These are phyloP conservation scores for Nettapus auritus DNA, from an alignment of 2,113 vertebrate species.

Conservation along the genomic window DNA sequence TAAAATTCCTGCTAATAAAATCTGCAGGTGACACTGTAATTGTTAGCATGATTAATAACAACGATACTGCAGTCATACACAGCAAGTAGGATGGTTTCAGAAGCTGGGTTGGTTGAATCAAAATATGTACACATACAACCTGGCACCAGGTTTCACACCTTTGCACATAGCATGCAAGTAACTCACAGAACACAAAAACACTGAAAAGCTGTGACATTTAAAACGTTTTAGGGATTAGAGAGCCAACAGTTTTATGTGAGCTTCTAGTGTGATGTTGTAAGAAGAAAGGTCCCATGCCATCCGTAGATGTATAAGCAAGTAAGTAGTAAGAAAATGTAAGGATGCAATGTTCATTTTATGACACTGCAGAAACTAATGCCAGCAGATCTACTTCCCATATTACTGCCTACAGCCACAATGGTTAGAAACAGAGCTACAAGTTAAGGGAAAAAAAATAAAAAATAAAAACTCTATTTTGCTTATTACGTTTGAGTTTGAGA, in stretches of 20 bases:
- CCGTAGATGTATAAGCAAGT: neutral
- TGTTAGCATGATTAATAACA: slow-evolving; percentile 5
- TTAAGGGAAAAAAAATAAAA: neutral
- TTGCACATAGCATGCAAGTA: neutral
- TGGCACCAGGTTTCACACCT: neutral
- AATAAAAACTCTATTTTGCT: neutral
- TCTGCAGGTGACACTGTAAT: slow-evolving; percentile 20
- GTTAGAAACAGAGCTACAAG: neutral
- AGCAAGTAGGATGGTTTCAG: neutral
- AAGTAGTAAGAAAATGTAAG: neutral
- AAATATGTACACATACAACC: neutral
- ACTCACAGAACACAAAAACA: neutral
- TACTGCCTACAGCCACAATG: neutral
- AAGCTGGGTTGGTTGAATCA: neutral
- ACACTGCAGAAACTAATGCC: neutral
- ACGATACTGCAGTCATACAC: neutral
- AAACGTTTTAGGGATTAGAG: slow-evolving; percentile 8
- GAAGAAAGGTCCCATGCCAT: neutral
- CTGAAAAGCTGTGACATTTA: neutral
- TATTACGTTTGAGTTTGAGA: neutral
- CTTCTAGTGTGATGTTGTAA: neutral
- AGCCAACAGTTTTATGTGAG: neutral
- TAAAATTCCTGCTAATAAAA: slow-evolving; percentile 44
- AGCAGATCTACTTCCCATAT: neutral
- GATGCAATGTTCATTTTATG: neutral